phyloP scores from a whole-genome alignment of 37 sponge, comb jelly and placozoan species.

The Ianthella basta region DNA sequence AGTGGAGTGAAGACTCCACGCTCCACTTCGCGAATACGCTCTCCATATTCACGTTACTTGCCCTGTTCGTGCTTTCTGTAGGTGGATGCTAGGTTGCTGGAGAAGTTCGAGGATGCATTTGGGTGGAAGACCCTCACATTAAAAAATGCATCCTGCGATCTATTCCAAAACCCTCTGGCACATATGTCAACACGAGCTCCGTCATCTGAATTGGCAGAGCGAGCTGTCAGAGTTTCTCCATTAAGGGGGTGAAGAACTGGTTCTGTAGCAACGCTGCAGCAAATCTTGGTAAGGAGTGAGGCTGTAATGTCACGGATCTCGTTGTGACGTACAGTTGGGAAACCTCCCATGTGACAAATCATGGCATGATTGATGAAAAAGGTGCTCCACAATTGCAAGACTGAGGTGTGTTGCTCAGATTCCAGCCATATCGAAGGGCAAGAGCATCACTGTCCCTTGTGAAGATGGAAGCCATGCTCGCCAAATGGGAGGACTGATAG shows the following conservation, averaged over 20 bases:
- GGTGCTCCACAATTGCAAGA: conserved; percentile 18
- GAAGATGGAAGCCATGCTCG: conserved; percentile 1
- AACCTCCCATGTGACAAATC: conserved; percentile 6
- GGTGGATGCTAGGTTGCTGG: neutral
- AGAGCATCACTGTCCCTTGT: conserved; percentile 7
- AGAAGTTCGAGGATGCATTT: neutral
- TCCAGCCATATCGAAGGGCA: neutral
- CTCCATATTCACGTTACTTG: conserved; percentile 24
- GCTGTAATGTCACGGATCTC: conserved; percentile 5
- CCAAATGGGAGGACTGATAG: conserved; percentile 4
- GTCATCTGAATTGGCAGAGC: conserved; percentile 25
- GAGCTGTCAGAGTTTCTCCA: conserved; percentile 7
- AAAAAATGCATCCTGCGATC: neutral
- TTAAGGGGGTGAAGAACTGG: neutral
- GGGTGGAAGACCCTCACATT: conserved; percentile 20
- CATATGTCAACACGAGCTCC: neutral
- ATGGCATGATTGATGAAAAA: conserved; percentile 18
- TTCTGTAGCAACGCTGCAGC: neutral
- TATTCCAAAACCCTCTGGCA: neutral
- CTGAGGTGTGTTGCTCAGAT: neutral
- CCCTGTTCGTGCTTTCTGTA: conserved; percentile 7
- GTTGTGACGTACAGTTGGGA: conserved; percentile 5
- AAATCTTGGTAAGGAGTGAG: conserved; percentile 11
- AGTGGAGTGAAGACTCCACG: conserved; percentile 24
- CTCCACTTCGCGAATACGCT: conserved; percentile 23